Base-by-base conservation (phyloP, 92 coral and sea anemone genomes). In the Siderastrea radians region DNA sequence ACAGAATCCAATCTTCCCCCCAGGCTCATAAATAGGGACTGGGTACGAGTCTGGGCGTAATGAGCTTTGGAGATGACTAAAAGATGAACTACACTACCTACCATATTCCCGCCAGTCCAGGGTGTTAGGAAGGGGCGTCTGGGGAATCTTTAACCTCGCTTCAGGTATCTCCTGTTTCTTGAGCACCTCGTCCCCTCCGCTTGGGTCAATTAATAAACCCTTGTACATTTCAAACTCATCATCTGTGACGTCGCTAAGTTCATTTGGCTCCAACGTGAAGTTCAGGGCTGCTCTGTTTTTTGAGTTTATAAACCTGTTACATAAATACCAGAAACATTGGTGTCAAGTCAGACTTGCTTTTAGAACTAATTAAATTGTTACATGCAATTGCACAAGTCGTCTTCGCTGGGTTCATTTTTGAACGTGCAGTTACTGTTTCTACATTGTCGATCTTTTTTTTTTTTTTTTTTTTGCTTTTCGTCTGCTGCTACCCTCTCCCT, bases 21-120 rank as follows among this genome's bases (percentile, higher is more conserved):
- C 38, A 26, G 38, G 38, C 38, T 26, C 38, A 26, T 26, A 26
- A 26, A 26, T 26, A 26, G 38, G 0, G 38, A 26, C 38, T 26
- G 38, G 38, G 38, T 26, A 26, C 38, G 38, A 26, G 38, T 26
- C 38, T 0, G 38, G 38, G 38, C 38, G 38, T 26, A 26, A 26
- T 26, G 38, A 26, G 38, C 38, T 26, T 26, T 26, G 10, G 8
- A 55, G 12, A 55, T 11, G 61, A 55, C 38, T 26, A 16, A 61
- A 65, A 19, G 2, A 9, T 7, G 6, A 1, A 1, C 26, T 38
- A 5, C 45, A 51, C 8, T 1, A 66, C 91, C 11, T 69, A 95
- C 98, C 96, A 47, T 91, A 95, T 16, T 93, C 96, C 59, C 96
- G 90, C 98, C 98, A 95, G 62, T 95, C 98, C 74, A 95, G 86